Evolutionary conservation across 37 sponge, comb jelly and placozoan genomes (phyloP), one percentile per base, ranked within the genome.

Genomic region (Bolinopsis microptera): DNA sequence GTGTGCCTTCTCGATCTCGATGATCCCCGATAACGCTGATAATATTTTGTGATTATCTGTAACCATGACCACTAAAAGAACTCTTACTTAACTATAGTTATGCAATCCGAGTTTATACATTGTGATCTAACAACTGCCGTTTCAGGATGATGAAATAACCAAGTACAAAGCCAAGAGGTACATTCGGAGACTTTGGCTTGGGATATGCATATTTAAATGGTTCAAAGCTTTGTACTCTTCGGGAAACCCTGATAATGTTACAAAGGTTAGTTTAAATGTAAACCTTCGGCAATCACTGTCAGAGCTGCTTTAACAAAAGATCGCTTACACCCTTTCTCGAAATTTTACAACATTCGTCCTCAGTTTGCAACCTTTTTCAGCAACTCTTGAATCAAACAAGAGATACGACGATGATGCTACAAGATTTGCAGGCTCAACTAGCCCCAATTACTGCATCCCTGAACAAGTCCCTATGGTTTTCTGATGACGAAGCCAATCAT

Each of bases 191-290:
- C 21, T 35, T 80, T 80, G 82, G 82, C 82, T 80, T 35, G 82
- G 36, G 18, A 21, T 80, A 16, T 80, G 82, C 23, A 8, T 80
- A 5, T 1, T 36, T 37, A 80, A 80, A 80, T 80, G 82, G 82
- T 8, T 80, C 3, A 24, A 35, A 80, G 8, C 38, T 80, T 22
- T 80, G 3, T 36, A 36, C 9, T 3, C 23, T 5, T 16, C 38
- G 22, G 34, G 32, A 24, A 80, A 33, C 37, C 38, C 9, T 13
- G 38, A 33, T 8, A 8, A 13, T 35, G 32, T 21, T 22, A 23
- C 82, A 23, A 34, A 80, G 82, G 82, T 80, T 32, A 36, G 32
- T 72, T n/a, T n/a, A n/a, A n/a, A n/a, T n/a, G n/a, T n/a, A n/a
- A 22, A 22, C 21, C 68, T 21, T 13, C 68, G 68, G 68, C 18